These are phyloP conservation scores for Neoitamus cyanurus DNA, from an alignment of 2,888 invertebrate genomes.

Conservation along the genomic window DNA sequence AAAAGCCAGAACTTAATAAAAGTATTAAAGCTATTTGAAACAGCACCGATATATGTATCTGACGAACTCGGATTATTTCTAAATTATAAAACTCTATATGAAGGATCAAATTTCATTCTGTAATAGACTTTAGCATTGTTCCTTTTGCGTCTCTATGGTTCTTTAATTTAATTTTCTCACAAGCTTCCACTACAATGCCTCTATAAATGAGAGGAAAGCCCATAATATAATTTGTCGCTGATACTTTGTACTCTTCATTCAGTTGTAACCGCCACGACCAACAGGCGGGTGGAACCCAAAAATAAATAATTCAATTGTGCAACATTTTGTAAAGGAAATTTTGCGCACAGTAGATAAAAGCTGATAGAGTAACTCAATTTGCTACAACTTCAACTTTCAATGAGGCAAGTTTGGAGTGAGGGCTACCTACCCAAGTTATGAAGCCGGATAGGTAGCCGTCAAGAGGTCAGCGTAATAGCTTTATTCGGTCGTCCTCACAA, in stretches of 20 bases:
- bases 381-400: not conserved
- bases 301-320: not conserved
- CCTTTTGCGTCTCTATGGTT: not conserved
- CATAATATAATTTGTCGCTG: not conserved
- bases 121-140: not conserved
- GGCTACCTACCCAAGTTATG: not conserved
- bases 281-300: not conserved
- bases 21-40: too few species aligned
- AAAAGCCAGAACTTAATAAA: too few species aligned
- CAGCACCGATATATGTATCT: too few species aligned
- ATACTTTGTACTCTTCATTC: not conserved
- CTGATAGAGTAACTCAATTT: not conserved
- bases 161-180: not conserved
- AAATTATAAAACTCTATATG: too few species aligned
- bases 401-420: not conserved
- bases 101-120: too few species aligned
- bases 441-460: not conserved
- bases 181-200: not conserved
- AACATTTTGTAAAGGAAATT: not conserved
- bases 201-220: not conserved
- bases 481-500: not conserved
- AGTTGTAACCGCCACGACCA: not conserved
- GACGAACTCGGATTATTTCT: too few species aligned
- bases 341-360: not conserved
- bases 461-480: not conserved